These are phyloP conservation scores for Lathronympha strigana DNA, from an alignment of 2,888 invertebrate species.

Conservation along the genomic window DNA sequence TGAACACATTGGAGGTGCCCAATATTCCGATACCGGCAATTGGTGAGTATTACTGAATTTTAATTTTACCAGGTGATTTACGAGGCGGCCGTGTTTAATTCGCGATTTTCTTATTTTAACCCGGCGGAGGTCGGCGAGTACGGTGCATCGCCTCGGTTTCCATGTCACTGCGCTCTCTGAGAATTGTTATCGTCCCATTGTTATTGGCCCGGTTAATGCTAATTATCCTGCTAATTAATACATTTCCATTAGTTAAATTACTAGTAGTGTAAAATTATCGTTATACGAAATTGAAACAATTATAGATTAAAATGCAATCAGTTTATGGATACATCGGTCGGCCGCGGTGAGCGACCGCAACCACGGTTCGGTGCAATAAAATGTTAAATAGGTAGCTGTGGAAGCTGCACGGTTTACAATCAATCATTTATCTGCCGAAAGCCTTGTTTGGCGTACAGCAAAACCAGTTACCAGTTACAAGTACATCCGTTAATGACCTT, in stretches of 20 bases:
- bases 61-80: constrained; percentile 77
- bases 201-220: constrained; percentile 50
- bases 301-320: constrained; percentile 28
- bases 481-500: constrained; percentile 42
- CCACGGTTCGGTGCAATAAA: constrained; percentile 8
- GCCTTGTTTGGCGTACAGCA: constrained; percentile 9
- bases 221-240: constrained; percentile 34
- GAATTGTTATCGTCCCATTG: constrained; percentile 52
- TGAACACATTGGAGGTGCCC: constrained; percentile 77
- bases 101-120: constrained; percentile 54
- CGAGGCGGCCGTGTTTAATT: constrained; percentile 56
- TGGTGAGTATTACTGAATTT: constrained; percentile 77
- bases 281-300: constrained; percentile 8
- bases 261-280: constrained; percentile 12
- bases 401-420: constrained; percentile 18
- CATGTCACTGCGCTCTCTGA: constrained; percentile 58
- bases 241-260: constrained; percentile 28
- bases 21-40: constrained; percentile 74
- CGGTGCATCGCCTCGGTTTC: constrained; percentile 63
- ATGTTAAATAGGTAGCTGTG: constrained; percentile 19
- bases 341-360: background rate
- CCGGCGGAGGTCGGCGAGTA: constrained; percentile 66
- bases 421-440: constrained; percentile 18
- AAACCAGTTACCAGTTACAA: constrained; percentile 29
- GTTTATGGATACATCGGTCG: constrained; percentile 4